Evolutionary conservation across 2,113 vertebrate species (phyloP).

Genomic region (Percopsis transmontana): DNA sequence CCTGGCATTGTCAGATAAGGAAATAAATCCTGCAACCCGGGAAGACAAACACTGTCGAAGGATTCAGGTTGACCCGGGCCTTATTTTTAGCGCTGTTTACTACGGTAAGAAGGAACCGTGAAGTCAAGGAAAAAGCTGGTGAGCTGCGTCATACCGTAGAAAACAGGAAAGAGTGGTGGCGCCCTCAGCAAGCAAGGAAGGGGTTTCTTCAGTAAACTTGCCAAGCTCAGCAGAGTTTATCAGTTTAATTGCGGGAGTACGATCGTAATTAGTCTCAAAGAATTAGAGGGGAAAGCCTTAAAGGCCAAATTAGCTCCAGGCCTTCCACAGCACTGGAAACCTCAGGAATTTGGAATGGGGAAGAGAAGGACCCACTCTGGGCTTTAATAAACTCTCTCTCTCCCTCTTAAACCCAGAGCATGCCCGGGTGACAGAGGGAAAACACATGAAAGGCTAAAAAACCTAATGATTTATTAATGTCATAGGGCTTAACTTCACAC

Average conservation of each 20-base stretch:
- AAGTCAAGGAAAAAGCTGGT: constrained; percentile 7
- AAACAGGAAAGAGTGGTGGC: constrained; percentile 20
- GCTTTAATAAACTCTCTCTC: constrained; percentile 58
- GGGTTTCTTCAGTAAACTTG: constrained; percentile 28
- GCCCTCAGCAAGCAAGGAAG: constrained; percentile 13
- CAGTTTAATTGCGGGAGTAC: constrained; percentile 73
- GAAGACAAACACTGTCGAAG: constrained; percentile 60
- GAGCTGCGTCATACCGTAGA: background rate
- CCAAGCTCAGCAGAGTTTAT: constrained; percentile 70
- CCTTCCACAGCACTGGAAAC: constrained; percentile 63
- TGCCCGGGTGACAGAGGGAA: constrained; percentile 30
- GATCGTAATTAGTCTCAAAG: constrained; percentile 72
- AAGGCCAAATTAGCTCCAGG: constrained; percentile 77
- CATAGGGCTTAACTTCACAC: background rate
- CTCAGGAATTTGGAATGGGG: constrained; percentile 73
- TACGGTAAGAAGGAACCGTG: constrained; percentile 13
- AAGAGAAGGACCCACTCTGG: constrained; percentile 56
- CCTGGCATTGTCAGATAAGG: constrained; percentile 64
- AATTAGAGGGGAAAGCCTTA: constrained; percentile 72
- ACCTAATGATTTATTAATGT: constrained; percentile 7
- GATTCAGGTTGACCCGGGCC: constrained; percentile 40
- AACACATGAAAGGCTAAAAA: constrained; percentile 17
- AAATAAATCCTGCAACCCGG: constrained; percentile 61
- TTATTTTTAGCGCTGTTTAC: constrained; percentile 70
- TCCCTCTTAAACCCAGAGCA: constrained; percentile 3